Evolutionary conservation across 92 coral and sea anemone species (phyloP).

Genomic region (Metridium senile): DNA sequence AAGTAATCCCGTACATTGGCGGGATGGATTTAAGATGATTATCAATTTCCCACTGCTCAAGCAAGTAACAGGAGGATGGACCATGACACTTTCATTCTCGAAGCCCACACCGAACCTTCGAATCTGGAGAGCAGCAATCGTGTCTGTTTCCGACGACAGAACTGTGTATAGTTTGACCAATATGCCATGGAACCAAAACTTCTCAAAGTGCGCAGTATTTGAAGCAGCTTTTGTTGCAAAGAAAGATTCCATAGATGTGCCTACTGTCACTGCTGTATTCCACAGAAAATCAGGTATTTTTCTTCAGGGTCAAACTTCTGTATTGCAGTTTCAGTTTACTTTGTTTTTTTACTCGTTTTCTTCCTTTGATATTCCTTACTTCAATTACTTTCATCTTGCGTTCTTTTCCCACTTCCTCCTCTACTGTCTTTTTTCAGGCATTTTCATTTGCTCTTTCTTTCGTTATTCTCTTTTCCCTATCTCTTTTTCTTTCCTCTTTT

Average conservation of each 20-base stretch:
- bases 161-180: neutral
- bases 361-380: too few relatives aligned
- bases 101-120: neutral
- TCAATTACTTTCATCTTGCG: too few relatives aligned
- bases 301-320: neutral
- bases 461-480: too few relatives aligned
- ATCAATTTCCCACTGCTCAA: neutral
- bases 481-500: neutral
- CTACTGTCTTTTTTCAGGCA: too few relatives aligned
- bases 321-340: neutral
- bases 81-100: neutral
- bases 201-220: neutral
- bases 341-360: too few relatives aligned
- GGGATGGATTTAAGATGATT: neutral
- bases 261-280: neutral
- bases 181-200: neutral
- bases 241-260: neutral
- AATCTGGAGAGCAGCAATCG: neutral
- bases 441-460: too few relatives aligned
- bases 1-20: neutral
- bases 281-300: neutral
- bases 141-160: neutral
- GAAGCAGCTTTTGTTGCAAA: neutral
- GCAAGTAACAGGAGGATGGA: neutral
- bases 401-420: too few relatives aligned